Percentiles rank a stretch among this genome's conserved stretches.
Conservation (phyloP, 2,888 invertebrate species). For the Tenthredo livida region DNA sequence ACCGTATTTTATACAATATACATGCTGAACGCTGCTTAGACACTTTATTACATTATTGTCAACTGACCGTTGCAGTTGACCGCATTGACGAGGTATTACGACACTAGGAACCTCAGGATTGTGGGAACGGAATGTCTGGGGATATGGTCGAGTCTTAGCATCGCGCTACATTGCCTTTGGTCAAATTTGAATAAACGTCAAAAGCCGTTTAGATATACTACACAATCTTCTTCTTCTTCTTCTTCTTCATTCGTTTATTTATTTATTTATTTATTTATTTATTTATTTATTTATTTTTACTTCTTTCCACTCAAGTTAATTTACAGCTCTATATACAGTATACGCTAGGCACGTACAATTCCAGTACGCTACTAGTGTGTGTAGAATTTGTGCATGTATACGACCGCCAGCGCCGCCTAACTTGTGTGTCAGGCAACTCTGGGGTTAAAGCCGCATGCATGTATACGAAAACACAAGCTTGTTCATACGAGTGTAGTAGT, state of each 20-base stretch:
- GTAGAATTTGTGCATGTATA: no score
- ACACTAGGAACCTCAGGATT: conserved; percentile 43
- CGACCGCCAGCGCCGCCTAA: no score
- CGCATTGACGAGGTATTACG: conserved; percentile 25
- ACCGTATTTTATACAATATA: background rate
- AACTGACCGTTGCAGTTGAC: conserved; percentile 19
- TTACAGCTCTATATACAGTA: background rate
- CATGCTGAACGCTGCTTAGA: background rate
- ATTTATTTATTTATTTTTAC: background rate
- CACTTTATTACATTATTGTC: conserved; percentile 21
- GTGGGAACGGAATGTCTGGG: conserved; percentile 49
- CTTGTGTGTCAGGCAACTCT: no score
- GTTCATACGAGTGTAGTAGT: no score
- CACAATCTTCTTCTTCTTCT: background rate
- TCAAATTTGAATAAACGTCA: conserved; percentile 41
- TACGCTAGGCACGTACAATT: no score
- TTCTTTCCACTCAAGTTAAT: background rate
- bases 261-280: background rate
- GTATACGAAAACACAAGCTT: no score
- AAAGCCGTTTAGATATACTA: background rate
- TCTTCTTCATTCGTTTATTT: background rate
- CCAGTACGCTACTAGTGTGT: no score
- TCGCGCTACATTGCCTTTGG: conserved; percentile 6
- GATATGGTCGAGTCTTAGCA: conserved; percentile 23
- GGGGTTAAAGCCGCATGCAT: no score